Conservation (phyloP, 2,888 invertebrate genomes). For the Diabrotica balteata region DNA sequence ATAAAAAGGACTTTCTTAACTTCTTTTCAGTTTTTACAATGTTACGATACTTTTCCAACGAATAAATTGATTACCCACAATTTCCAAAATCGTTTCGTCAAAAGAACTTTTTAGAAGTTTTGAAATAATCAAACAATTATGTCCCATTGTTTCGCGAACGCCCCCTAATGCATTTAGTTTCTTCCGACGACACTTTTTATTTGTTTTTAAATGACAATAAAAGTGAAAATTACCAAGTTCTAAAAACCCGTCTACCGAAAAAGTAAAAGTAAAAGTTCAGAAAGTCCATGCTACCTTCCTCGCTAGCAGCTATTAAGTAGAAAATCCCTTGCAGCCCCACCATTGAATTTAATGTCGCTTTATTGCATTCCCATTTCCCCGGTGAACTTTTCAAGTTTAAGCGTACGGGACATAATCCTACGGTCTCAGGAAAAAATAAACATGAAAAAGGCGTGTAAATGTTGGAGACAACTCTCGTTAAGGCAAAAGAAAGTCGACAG, state of each 20-base stretch:
- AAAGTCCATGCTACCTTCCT: not conserved
- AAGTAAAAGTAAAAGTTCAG: not conserved
- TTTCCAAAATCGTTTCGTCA: too few relatives aligned
- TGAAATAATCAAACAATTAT: too few relatives aligned
- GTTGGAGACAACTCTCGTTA: conserved; percentile 25
- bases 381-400: conserved; percentile 6
- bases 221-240: not conserved
- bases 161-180: too few relatives aligned
- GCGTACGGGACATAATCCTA: conserved; percentile 16
- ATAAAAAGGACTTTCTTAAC: too few relatives aligned
- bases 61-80: too few relatives aligned
- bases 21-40: too few relatives aligned
- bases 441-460: conserved; percentile 32
- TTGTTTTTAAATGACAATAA: not conserved
- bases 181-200: too few relatives aligned
- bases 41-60: too few relatives aligned
- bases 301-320: conserved; percentile 1
- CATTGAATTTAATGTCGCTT: conserved; percentile 16
- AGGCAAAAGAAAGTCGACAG: conserved; percentile 3
- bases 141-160: too few relatives aligned
- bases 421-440: conserved; percentile 19
- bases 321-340: conserved; percentile 9
- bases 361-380: conserved; percentile 17
- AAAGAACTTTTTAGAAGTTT: too few relatives aligned
- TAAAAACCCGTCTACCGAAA: not conserved